Percentiles rank a stretch among this genome's conserved stretches.
phyloP scores from a whole-genome alignment of 1,140 invertebrate genomes.

The Andricus grossulariae region DNA sequence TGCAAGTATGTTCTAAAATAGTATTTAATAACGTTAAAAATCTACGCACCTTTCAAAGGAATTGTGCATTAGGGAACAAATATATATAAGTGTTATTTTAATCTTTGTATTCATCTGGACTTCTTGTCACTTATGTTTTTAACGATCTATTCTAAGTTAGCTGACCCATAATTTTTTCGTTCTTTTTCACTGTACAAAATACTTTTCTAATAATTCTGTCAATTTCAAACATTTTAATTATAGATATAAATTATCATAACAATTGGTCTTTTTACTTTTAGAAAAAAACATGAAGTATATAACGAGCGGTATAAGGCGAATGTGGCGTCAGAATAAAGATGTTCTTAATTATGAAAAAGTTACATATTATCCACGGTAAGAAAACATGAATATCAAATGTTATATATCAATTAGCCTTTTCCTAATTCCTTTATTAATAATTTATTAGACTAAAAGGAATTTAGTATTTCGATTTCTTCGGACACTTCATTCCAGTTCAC shows the following conservation, averaged over 20 bases:
- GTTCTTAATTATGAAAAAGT: slow-evolving; percentile 71
- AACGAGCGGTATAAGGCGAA: neutral
- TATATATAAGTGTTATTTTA: no score
- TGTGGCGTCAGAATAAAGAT: slow-evolving; percentile 46
- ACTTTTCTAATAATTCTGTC: no score
- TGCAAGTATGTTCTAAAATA: no score
- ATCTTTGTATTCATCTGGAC: no score
- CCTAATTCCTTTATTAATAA: neutral
- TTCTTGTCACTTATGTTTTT: no score
- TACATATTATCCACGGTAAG: slow-evolving; percentile 78
- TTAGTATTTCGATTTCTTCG: neutral
- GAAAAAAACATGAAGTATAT: neutral
- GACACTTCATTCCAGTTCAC: no score
- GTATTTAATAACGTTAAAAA: no score
- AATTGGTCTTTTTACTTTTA: neutral
- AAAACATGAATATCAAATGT: neutral
- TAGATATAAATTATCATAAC: neutral
- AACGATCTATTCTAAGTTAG: no score
- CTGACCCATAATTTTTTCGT: no score
- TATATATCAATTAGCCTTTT: neutral
- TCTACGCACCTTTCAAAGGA: no score
- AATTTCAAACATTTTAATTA: neutral
- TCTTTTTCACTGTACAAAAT: no score
- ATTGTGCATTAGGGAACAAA: no score
- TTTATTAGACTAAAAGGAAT: neutral